A percentile compares a stretch with the other conserved stretches of the same genome.
These are phyloP conservation scores for Tetropium fuscum DNA, from an alignment of 2,888 invertebrate species.

Conservation along the genomic window DNA sequence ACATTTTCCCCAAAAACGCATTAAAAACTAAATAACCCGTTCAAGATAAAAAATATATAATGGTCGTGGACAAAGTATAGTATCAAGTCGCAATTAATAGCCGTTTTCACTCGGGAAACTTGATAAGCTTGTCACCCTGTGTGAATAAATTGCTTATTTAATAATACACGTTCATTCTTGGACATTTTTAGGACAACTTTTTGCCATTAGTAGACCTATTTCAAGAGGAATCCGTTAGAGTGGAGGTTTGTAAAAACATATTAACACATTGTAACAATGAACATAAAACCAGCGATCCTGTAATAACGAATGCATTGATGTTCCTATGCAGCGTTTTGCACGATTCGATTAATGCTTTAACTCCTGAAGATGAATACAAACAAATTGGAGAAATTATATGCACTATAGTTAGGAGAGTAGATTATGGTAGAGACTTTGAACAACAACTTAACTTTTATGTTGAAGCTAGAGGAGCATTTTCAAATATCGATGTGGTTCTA, in stretches of 20 bases:
- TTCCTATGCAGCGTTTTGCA: slow-evolving; percentile 91
- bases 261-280: slow-evolving; percentile 68
- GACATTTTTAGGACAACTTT: slow-evolving; percentile 87
- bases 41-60: too few species aligned
- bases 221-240: slow-evolving; percentile 84
- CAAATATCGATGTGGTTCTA: slow-evolving; percentile 90
- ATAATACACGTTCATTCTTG: too few species aligned
- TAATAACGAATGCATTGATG: slow-evolving; percentile 89
- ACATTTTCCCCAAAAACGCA: too few species aligned
- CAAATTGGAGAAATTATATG: slow-evolving; percentile 88
- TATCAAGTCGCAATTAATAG: too few species aligned
- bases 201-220: slow-evolving; percentile 91
- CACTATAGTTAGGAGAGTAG: slow-evolving; percentile 82
- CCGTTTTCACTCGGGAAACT: too few species aligned
- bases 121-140: too few species aligned
- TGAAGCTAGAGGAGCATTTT: slow-evolving; percentile 90
- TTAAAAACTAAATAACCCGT: too few species aligned
- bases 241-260: slow-evolving; percentile 87
- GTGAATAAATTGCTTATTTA: too few species aligned
- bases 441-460: slow-evolving; percentile 94
- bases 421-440: slow-evolving; percentile 89
- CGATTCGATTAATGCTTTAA: slow-evolving; percentile 92
- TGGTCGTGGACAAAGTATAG: too few species aligned
- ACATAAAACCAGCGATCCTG: slow-evolving; percentile 79
- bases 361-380: slow-evolving; percentile 92